Conservation (phyloP, 2,113 vertebrate species). For the Dicerorhinus sumatrensis region DNA sequence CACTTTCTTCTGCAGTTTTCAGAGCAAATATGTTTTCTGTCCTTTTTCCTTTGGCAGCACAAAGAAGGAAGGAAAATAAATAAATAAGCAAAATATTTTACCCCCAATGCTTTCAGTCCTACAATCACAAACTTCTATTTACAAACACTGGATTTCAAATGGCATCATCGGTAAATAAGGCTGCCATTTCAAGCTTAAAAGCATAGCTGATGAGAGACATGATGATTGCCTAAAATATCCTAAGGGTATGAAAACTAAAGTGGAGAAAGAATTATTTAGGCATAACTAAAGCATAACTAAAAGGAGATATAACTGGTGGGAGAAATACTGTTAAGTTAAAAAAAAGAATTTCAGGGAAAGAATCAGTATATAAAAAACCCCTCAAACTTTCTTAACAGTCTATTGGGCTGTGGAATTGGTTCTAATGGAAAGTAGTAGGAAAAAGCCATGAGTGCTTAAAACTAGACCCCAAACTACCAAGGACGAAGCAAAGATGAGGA, state of each 20-base stretch:
- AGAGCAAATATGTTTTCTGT: conserved; percentile 39
- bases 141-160: conserved; percentile 77
- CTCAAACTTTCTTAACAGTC: conserved; percentile 71
- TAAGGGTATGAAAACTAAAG: conserved; percentile 74
- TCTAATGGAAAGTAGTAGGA: conserved; percentile 31
- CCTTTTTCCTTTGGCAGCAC: not conserved
- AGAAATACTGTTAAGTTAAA: conserved; percentile 65
- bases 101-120: conserved; percentile 15
- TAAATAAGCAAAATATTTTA: conserved; percentile 31
- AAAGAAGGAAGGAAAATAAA: not conserved
- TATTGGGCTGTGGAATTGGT: conserved; percentile 51
- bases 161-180: conserved; percentile 70
- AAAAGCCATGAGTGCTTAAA: not conserved
- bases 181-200: conserved; percentile 79
- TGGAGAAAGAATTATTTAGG: conserved; percentile 79
- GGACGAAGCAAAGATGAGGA: not conserved
- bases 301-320: conserved; percentile 71
- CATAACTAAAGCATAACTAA: conserved; percentile 81
- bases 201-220: conserved; percentile 71
- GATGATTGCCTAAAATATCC: conserved; percentile 77
- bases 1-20: conserved; percentile 39
- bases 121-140: conserved; percentile 74
- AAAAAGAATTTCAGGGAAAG: conserved; percentile 67
- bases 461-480: conserved; percentile 36
- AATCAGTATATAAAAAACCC: not conserved